Conservation (phyloP, 2,888 invertebrate species). For the Xanthorhoe spadicearia region DNA sequence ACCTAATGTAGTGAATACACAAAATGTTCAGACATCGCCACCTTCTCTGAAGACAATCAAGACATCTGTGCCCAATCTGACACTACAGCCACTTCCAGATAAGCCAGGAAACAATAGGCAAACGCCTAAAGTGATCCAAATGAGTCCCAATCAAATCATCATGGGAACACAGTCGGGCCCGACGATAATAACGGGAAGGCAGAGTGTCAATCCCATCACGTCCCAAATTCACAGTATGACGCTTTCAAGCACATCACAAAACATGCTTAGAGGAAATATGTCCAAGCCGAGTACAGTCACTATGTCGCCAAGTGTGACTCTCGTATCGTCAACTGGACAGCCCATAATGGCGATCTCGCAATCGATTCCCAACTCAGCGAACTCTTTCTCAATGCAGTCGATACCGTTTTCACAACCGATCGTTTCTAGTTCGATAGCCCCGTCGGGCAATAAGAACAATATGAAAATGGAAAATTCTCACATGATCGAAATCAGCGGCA, state of each 20-base stretch:
- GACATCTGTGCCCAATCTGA: slow-evolving; percentile 74
- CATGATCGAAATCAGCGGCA: slow-evolving; percentile 80
- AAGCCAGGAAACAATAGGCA: slow-evolving; percentile 72
- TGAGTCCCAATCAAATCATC: slow-evolving; percentile 65
- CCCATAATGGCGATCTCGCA: slow-evolving; percentile 82
- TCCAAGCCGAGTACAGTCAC: slow-evolving; percentile 70
- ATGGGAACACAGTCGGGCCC: slow-evolving; percentile 66
- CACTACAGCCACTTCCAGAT: slow-evolving; percentile 78
- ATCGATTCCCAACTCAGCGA: slow-evolving; percentile 67
- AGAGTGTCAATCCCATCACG: slow-evolving; percentile 78
- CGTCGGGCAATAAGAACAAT: slow-evolving; percentile 69
- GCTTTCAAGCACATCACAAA: slow-evolving; percentile 69
- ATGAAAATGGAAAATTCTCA: slow-evolving; percentile 78
- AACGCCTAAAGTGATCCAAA: slow-evolving; percentile 78
- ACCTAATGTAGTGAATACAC: slow-evolving; percentile 75
- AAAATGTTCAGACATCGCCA: slow-evolving; percentile 73
- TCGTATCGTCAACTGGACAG: slow-evolving; percentile 76
- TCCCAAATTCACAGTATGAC: slow-evolving; percentile 79
- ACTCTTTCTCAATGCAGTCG: slow-evolving; percentile 75
- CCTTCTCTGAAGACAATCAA: slow-evolving; percentile 74
- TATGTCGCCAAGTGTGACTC: slow-evolving; percentile 77
- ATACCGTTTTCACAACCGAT: slow-evolving; percentile 80
- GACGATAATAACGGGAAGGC: slow-evolving; percentile 70
- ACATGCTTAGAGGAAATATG: slow-evolving; percentile 65
- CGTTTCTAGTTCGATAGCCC: slow-evolving; percentile 78